These are phyloP conservation scores for Strongylocentrotus purpuratus DNA, from an alignment of 35 echinoderm and acorn worm species.

Conservation along the genomic window DNA sequence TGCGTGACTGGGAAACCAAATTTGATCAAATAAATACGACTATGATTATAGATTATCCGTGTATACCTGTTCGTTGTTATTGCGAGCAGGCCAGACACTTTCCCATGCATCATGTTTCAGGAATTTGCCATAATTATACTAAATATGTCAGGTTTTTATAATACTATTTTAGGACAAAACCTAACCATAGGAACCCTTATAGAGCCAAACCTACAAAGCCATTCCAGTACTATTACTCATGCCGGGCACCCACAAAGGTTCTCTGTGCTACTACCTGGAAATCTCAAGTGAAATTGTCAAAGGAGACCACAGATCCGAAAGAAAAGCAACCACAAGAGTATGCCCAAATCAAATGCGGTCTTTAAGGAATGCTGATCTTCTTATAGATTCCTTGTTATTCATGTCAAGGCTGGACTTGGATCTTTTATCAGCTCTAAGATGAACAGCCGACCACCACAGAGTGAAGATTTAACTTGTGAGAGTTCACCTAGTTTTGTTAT, in stretches of 20 bases:
- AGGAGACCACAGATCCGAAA: background rate
- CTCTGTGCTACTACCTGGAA: background rate
- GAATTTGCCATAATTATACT: background rate
- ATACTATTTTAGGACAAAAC: background rate
- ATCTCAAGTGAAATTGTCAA: constrained; percentile 18
- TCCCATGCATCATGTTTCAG: background rate
- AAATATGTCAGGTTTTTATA: background rate
- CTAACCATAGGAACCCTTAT: background rate
- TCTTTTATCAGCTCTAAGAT: background rate
- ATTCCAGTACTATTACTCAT: constrained; percentile 4
- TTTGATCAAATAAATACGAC: too few species aligned
- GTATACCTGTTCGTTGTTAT: too few species aligned
- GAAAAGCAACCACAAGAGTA: background rate
- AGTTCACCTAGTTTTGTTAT: background rate
- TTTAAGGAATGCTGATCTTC: constrained; percentile 12
- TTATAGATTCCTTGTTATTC: background rate
- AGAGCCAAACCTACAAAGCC: background rate
- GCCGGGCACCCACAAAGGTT: background rate
- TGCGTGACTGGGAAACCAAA: too few species aligned
- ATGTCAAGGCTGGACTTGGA: background rate
- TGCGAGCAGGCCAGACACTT: background rate
- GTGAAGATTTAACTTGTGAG: background rate
- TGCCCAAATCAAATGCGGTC: constrained; percentile 9
- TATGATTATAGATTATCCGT: too few species aligned
- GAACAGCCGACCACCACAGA: background rate